Evolutionary conservation across 2,888 invertebrate genomes (phyloP), one percentile per base, ranked within the genome.

Genomic region (Lissonota sp.): DNA sequence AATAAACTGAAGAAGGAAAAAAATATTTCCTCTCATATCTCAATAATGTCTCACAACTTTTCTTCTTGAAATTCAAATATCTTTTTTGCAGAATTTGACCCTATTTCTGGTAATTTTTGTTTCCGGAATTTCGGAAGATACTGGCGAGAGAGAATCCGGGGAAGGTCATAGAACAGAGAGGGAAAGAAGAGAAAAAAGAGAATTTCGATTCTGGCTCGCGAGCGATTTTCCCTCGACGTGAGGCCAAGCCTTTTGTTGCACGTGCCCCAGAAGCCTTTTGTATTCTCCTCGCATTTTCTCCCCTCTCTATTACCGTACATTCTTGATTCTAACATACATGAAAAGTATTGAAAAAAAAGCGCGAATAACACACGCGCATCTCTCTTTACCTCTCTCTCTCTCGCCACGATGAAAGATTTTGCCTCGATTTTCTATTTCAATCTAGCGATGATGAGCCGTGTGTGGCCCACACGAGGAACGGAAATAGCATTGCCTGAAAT

Each of bases 401-500:
- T 2, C 26, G 3, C 26, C 26, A 26, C 26, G 26, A 26, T 46
- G 16, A 42, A 62, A 49, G 64, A 53, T 49, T 16, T 66, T 60
- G 49, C 57, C 83, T 77, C 84, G 82, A 72, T 79, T 74, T 79
- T 85, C 89, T 89, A 89, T 89, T 89, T 88, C 85, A 84, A 88
- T 83, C 84, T 83, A 80, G 26, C 26, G 26, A 26, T 26, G 26
- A 26, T 26, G 26, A 26, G 26, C 84, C 71, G 67, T 67, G 83
- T 80, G 84, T 73, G 60, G 76, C 71, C 79, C 51, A 64, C 84
- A 79, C 83, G 80, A 82, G 66, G 55, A 63, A 86, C 87, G 82
- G 80, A 89, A 89, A 89, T 89, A 89, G 88, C 86, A 87, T 80
- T 86, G 87, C 87, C 88, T 88, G 88, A 89, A 87, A 88, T 85